phyloP scores from a whole-genome alignment of 1,140 invertebrate genomes.

The Caerostris extrusa region DNA sequence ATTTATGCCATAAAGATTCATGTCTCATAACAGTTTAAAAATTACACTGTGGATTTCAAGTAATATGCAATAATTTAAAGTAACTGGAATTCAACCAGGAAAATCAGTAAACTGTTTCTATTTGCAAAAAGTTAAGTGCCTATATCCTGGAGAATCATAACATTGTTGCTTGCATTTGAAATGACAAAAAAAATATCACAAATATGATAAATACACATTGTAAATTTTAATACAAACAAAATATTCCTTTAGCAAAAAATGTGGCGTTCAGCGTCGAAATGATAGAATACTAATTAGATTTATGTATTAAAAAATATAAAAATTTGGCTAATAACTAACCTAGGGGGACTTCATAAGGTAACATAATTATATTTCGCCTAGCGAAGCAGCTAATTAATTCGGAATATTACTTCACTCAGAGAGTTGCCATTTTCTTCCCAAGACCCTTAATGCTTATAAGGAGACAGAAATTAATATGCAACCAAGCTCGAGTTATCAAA shows the following conservation, averaged over 20 bases:
- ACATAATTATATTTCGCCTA: slow-evolving; percentile 65
- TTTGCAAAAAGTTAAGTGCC: too few species aligned
- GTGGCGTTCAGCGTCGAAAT: not conserved
- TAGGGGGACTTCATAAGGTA: slow-evolving; percentile 35
- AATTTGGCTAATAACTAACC: slow-evolving; percentile 62
- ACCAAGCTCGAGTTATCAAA: not conserved
- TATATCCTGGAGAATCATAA: too few species aligned
- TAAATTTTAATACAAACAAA: too few species aligned
- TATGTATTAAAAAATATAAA: slow-evolving; percentile 37
- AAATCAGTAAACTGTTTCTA: too few species aligned
- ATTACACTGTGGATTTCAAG: too few species aligned
- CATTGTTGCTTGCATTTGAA: too few species aligned
- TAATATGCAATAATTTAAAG: too few species aligned
- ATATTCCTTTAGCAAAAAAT: not conserved
- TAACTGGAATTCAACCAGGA: too few species aligned
- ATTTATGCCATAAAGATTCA: too few species aligned
- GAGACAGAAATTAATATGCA: slow-evolving; percentile 66
- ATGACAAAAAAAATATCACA: too few species aligned
- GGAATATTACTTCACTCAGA: slow-evolving; percentile 49
- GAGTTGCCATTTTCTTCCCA: not conserved
- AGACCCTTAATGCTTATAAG: not conserved
- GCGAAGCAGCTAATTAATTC: slow-evolving; percentile 67
- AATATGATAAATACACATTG: too few species aligned
- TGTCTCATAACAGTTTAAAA: too few species aligned
- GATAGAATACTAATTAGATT: slow-evolving; percentile 53